Conservation (phyloP, 2,888 invertebrate species). For the Ryuthela nishihirai region DNA sequence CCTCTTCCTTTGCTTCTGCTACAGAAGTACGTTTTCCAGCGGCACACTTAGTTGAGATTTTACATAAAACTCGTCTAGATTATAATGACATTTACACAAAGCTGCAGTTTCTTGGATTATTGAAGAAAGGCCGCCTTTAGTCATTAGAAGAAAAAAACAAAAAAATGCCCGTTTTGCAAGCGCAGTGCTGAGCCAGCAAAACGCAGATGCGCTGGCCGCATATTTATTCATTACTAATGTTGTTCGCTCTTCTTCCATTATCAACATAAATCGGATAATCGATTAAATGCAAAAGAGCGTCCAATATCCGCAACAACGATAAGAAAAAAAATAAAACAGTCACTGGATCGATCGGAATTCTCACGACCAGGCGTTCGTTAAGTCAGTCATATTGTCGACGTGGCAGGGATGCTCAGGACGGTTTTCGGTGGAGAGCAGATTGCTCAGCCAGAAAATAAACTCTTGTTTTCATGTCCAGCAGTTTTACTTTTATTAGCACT, state of each 20-base stretch:
- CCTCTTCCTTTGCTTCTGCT: neutral
- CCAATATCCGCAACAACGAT: too few relatives aligned
- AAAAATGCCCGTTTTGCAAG: too few relatives aligned
- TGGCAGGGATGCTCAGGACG: too few relatives aligned
- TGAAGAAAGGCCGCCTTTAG: slow-evolving; percentile 32
- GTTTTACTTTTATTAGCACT: too few relatives aligned
- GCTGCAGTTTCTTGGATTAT: slow-evolving; percentile 28
- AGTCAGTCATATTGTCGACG: too few relatives aligned
- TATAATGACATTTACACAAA: slow-evolving; percentile 39
- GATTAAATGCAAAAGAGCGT: slow-evolving; percentile 31
- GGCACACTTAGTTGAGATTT: slow-evolving; percentile 27
- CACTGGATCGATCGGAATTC: too few relatives aligned
- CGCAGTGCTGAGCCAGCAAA: slow-evolving; percentile 37
- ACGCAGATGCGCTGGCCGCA: slow-evolving; percentile 23
- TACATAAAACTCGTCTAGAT: slow-evolving; percentile 39
- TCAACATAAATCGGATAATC: slow-evolving; percentile 34
- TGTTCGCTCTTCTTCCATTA: slow-evolving; percentile 28
- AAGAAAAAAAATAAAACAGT: too few relatives aligned
- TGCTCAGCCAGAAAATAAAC: too few relatives aligned
- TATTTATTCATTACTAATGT: slow-evolving; percentile 37
- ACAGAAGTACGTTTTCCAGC: too few relatives aligned
- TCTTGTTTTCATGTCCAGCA: too few relatives aligned
- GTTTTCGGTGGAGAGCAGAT: too few relatives aligned
- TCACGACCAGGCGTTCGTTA: too few relatives aligned
- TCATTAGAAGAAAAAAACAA: slow-evolving; percentile 37